Evolutionary conservation across 2,888 invertebrate species (phyloP), one percentile per base, ranked within the genome.

Genomic region (Acanthosepion lycidas): DNA sequence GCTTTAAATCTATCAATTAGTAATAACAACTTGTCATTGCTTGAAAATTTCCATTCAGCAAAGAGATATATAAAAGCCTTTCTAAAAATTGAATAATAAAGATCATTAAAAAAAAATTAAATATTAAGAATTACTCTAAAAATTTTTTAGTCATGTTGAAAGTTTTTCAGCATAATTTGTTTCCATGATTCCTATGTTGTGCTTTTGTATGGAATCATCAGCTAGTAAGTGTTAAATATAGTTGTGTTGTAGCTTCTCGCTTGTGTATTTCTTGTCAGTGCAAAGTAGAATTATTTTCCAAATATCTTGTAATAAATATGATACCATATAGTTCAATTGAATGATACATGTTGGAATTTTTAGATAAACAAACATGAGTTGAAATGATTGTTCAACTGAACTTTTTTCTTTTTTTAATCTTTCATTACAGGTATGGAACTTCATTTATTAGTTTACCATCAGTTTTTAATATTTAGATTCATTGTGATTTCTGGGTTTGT

Each of bases 151-250:
- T 78, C 33, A n/a, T 78, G n/a, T 78, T 78, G 78, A 78, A 78
- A 78, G 78, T 78, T 78, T 78, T 78, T 28, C 28, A n/a, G 78
- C 78, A 78, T 78, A 8, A 78, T 78, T 78, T 78, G n/a, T 78
- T 78, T 78, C 78, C 78, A 78, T 78, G n/a, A 78, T 78, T 78
- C 33, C n/a, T 78, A n/a, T 78, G 78, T 78, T 78, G 78, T 78
- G 78, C 28, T n/a, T 78, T 78, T 78, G n/a, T 78, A n/a, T 78
- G 23, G 78, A 78, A 78, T 59, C 23, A 59, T 78, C 78, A 78
- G 78, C 33, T n/a, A n/a, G n/a, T 78, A 78, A 78, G n/a, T 64
- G 64, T 64, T 64, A 64, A 64, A 28, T 64, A 28, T 64, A 64
- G 64, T 64, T 64, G 64, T 59, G 59, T 64, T 64, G 26, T 26